Evolutionary conservation across 2,797 vertebrate species (phyloP).

Genomic region (Acanthurus leucopareius): DNA sequence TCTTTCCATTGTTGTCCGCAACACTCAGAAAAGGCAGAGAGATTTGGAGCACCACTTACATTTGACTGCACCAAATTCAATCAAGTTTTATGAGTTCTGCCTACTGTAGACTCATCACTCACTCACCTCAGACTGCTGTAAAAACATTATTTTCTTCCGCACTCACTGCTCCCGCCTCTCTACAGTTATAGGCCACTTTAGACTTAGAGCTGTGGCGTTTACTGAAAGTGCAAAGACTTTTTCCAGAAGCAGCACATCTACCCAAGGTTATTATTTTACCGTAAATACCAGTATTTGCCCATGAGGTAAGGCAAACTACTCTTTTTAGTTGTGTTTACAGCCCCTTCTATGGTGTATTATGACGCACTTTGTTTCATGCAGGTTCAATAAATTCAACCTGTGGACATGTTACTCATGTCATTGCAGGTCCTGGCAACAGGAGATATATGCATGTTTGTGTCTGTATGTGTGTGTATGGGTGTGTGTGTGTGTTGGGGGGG

Average conservation of each 20-base stretch:
- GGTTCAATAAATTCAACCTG: conserved; percentile 64
- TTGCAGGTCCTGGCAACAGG: conserved; percentile 34
- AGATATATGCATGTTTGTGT: conserved; percentile 22
- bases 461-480: neutral
- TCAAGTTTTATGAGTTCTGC: conserved; percentile 61
- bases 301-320: neutral
- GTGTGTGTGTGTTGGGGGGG: neutral
- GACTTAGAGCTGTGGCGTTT: conserved; percentile 6
- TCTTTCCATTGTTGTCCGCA: conserved; percentile 28
- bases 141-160: conserved; percentile 22
- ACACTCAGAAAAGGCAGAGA: conserved; percentile 7
- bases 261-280: conserved; percentile 8
- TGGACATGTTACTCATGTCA: conserved; percentile 45
- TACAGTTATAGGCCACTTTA: neutral
- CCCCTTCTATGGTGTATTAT: conserved; percentile 10
- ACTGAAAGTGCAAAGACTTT: conserved; percentile 1
- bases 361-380: conserved; percentile 39
- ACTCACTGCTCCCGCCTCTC: neutral
- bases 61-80: conserved; percentile 58
- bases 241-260: conserved; percentile 6
- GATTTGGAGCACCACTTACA: conserved; percentile 2
- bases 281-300: neutral
- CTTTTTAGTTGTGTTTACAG: neutral
- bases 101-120: conserved; percentile 44
- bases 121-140: conserved; percentile 25